Evolutionary conservation across 2,797 vertebrate species (phyloP).

Genomic region (Heterohyrax brucei): DNA sequence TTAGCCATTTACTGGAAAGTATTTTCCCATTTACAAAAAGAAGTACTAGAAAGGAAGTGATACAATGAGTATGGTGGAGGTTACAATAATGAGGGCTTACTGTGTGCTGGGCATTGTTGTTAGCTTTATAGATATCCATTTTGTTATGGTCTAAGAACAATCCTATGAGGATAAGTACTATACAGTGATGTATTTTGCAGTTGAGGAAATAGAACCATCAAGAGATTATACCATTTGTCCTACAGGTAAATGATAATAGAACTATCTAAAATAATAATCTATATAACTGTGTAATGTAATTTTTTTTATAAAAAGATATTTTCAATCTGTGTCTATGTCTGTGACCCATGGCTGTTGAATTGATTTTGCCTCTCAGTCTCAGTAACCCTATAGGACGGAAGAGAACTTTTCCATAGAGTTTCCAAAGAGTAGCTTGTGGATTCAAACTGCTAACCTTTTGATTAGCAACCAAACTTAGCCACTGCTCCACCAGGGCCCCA

Average conservation of each 20-base stretch:
- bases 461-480: no score
- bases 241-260: background rate
- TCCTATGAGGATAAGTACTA: background rate
- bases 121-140: background rate
- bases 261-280: constrained; percentile 23
- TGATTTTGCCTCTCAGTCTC: no score
- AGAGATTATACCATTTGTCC: background rate
- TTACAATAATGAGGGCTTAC: background rate
- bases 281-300: background rate
- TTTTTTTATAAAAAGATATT: no score
- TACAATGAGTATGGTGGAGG: background rate
- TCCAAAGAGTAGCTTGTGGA: no score
- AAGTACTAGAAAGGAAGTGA: background rate
- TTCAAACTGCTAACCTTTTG: no score
- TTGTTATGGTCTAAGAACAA: constrained; percentile 21
- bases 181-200: background rate
- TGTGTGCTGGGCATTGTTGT: background rate
- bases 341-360: no score
- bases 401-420: no score
- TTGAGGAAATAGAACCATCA: background rate
- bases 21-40: constrained; percentile 34
- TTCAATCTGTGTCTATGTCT: no score
- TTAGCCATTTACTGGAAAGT: background rate
- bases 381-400: no score
- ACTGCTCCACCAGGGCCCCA: no score